Evolutionary conservation across 1,140 invertebrate species (phyloP).

Genomic region (Orchesella cincta): DNA sequence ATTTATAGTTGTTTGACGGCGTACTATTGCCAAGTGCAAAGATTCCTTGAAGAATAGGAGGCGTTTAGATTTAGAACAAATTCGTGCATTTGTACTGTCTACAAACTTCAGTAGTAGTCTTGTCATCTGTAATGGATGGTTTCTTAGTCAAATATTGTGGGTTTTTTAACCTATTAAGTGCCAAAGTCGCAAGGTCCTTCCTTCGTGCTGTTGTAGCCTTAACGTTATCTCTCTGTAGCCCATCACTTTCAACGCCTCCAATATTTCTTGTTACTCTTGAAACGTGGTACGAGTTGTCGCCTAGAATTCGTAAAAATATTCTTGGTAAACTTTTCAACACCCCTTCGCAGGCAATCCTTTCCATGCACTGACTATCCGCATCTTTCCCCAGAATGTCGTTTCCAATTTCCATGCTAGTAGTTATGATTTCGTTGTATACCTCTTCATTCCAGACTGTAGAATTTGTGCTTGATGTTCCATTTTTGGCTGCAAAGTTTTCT

Average conservation of each 20-base stretch:
- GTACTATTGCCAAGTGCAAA: too few relatives aligned
- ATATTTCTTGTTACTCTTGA: background rate
- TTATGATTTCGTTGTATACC: too few relatives aligned
- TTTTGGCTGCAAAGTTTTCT: too few relatives aligned
- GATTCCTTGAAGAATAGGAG: too few relatives aligned
- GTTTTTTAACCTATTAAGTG: constrained; percentile 2
- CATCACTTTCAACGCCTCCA: background rate
- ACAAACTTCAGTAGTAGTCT: background rate
- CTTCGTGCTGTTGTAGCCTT: background rate
- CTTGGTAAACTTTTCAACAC: background rate
- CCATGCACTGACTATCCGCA: background rate
- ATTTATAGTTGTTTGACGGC: too few relatives aligned
- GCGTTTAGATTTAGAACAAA: too few relatives aligned
- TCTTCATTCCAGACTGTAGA: too few relatives aligned
- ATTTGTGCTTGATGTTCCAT: too few relatives aligned
- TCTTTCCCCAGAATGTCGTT: background rate
- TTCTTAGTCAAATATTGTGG: background rate
- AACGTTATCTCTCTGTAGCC: background rate
- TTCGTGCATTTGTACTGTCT: constrained; percentile 4
- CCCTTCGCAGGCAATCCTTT: constrained; percentile 16
- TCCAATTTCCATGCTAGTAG: too few relatives aligned
- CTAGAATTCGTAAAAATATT: background rate
- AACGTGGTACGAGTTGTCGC: background rate
- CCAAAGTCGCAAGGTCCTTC: background rate
- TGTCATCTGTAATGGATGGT: background rate